Percentiles rank a stretch among this genome's conserved stretches.
Evolutionary conservation across 2,113 vertebrate genomes (phyloP).

Genomic region (Ammospiza nelsoni): DNA sequence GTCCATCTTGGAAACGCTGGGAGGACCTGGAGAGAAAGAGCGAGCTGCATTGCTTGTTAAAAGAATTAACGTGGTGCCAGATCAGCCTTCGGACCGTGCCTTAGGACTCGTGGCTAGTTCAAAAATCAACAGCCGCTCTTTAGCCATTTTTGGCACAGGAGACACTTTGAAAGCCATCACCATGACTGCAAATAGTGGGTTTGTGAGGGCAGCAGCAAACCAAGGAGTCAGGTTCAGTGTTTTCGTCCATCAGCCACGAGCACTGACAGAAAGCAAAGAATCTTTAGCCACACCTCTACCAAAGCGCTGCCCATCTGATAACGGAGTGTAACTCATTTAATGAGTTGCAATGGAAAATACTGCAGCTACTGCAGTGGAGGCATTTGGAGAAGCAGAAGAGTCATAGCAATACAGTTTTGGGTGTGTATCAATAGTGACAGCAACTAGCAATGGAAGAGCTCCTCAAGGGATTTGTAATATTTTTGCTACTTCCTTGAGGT

Average conservation of each 20-base stretch:
- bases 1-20: conserved; percentile 89
- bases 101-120: conserved; percentile 84
- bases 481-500: background rate
- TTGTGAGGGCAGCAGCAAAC: conserved; percentile 92
- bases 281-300: conserved; percentile 83
- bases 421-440: background rate
- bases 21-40: conserved; percentile 87
- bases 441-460: background rate
- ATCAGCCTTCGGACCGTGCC: conserved; percentile 88
- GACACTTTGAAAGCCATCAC: conserved; percentile 90
- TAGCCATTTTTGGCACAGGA: conserved; percentile 94
- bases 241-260: conserved; percentile 93
- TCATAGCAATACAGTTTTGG: background rate
- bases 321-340: background rate
- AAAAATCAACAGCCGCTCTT: conserved; percentile 90
- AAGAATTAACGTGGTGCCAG: conserved; percentile 84
- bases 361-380: background rate
- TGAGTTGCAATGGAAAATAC: background rate
- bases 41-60: conserved; percentile 82
- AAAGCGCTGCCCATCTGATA: conserved; percentile 32
- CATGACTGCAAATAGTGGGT: conserved; percentile 95
- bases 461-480: background rate
- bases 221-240: conserved; percentile 95
- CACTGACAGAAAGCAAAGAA: conserved; percentile 95
- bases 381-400: background rate